Evolutionary conservation across 2,113 vertebrate species (phyloP).

Genomic region (Scalopus aquaticus): DNA sequence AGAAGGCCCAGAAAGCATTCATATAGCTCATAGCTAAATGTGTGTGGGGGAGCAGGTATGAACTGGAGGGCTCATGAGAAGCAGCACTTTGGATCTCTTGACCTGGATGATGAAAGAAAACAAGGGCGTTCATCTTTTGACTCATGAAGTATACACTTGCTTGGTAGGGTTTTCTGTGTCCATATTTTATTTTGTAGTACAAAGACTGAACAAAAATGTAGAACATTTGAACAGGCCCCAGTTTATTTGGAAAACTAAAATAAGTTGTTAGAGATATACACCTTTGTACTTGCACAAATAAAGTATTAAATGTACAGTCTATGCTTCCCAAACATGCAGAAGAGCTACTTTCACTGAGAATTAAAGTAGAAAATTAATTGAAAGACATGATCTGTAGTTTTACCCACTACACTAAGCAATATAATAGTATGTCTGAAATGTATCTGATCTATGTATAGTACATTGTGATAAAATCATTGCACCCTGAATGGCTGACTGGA

Average conservation of each 20-base stretch:
- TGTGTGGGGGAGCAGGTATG: neutral
- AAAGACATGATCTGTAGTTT: neutral
- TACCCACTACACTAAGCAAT: neutral
- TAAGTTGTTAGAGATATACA: neutral
- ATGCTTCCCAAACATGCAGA: neutral
- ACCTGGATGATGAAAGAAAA: neutral
- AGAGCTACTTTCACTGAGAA: neutral
- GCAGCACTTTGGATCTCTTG: neutral
- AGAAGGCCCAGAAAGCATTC: neutral
- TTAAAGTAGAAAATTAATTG: neutral
- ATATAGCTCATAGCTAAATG: neutral
- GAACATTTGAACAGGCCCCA: neutral
- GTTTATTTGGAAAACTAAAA: neutral
- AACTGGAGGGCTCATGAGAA: neutral
- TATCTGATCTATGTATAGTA: neutral
- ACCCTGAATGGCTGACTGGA: neutral
- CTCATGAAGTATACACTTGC: neutral
- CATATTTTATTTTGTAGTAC: neutral
- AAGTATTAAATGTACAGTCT: neutral
- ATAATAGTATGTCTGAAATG: neutral
- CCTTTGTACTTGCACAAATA: neutral
- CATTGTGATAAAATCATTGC: neutral
- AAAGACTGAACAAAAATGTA: neutral
- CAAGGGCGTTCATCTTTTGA: neutral
- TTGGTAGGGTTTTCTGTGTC: neutral